Percentiles rank a stretch among this genome's conserved stretches.
Conservation (phyloP, 1,140 invertebrate genomes). For the Globodera rostochiensis region DNA sequence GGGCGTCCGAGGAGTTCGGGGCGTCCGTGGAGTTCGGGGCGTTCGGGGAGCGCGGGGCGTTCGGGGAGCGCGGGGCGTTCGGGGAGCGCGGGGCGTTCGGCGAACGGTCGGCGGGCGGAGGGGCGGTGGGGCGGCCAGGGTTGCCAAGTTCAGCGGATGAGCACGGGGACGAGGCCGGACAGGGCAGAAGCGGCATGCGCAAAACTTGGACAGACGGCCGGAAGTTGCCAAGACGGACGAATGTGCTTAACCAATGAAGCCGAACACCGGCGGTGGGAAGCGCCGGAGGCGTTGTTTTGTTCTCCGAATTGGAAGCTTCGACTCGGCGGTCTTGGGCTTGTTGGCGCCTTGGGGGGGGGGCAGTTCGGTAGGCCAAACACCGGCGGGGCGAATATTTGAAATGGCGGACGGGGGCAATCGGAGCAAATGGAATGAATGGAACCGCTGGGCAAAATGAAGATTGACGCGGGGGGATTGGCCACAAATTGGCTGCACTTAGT, state of each 20-base stretch:
- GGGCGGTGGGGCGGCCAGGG: neutral
- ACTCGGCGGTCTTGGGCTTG: neutral
- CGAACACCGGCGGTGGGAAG: neutral
- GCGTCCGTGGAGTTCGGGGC: neutral
- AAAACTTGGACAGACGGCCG: neutral
- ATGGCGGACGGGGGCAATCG: neutral
- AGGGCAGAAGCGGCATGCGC: neutral
- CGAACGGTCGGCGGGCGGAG: neutral
- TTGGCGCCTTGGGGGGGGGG: neutral
- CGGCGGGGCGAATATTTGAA: neutral
- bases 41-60: neutral
- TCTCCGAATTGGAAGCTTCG: neutral
- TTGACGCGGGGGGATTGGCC: neutral
- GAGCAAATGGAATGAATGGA: neutral
- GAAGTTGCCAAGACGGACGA: neutral
- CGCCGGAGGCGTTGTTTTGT: neutral
- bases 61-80: neutral
- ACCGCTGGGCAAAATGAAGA: slow-evolving; percentile 3
- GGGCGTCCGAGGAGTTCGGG: neutral
- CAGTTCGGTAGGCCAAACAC: neutral
- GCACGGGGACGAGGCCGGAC: neutral
- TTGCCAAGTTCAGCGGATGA: neutral
- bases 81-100: neutral
- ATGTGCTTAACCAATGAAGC: neutral
- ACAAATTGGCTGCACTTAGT: slow-evolving; percentile 8